These are phyloP conservation scores for Protobothrops flavoviridis DNA, from an alignment of 2,113 vertebrate species.

Conservation along the genomic window DNA sequence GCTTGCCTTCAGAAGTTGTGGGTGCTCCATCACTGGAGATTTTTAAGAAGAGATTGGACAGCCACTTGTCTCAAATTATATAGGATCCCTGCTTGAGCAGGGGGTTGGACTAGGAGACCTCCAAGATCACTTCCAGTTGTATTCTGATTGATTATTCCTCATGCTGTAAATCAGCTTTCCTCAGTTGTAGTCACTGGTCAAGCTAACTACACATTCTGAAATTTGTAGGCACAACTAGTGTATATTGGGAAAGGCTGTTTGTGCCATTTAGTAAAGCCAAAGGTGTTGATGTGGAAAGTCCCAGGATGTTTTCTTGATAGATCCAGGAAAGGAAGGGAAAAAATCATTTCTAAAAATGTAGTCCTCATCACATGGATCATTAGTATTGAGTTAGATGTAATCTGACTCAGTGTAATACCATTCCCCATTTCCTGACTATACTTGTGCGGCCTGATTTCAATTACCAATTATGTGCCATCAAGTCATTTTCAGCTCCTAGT, in stretches of 20 bases:
- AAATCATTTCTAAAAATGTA: neutral
- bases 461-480: neutral
- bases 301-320: neutral
- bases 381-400: neutral
- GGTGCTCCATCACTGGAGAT: too few relatives aligned
- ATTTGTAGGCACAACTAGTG: neutral
- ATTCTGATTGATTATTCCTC: neutral
- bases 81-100: neutral
- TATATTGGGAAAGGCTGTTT: neutral
- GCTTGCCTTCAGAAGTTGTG: too few relatives aligned
- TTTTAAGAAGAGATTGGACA: too few relatives aligned
- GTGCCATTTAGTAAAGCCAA: neutral
- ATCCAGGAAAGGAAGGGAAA: neutral
- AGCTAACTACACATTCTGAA: neutral
- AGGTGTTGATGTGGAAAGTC: neutral
- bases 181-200: neutral
- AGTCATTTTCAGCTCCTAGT: neutral
- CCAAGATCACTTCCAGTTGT: neutral
- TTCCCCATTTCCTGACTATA: neutral
- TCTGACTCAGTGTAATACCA: neutral
- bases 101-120: neutral
- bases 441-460: neutral
- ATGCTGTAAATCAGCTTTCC: neutral
- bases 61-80: too few relatives aligned
- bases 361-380: neutral